Base-by-base conservation (phyloP, 2,797 vertebrate species). In the Mus spretus region DNA sequence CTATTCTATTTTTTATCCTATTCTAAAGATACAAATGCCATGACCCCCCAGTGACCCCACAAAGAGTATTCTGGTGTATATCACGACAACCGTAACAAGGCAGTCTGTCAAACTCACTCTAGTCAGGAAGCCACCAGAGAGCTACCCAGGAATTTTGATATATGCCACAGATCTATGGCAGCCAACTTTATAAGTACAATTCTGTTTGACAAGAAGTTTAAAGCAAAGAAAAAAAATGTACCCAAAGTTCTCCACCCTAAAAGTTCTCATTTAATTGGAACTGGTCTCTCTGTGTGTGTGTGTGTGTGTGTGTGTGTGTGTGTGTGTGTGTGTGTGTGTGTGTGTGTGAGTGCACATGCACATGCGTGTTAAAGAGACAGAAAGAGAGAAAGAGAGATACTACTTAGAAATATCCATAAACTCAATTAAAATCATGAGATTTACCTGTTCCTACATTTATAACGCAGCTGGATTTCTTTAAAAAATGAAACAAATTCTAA, bases 1-100 rank as follows among this genome's bases (percentile, higher is more conserved):
- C 10, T 91, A 20, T 95, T 97, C 72, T 55, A 91, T 61, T 61
- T 59, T 61, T 61, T 22, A 61, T 63, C 28, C 13, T 91, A 20
- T 94, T 97, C 72, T 57, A 91, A 89, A 90, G 77, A 89, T 97
- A 90, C 72, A 94, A 96, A 98, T 61, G 7, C 86, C 77, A 67
- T 50, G 96, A 93, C 50, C 50, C 50, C n/a, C 0, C 2, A 20
- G 34, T 95, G 97, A 97, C 94, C 96, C 93, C 53, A 70, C 91
- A 89, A 61, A 96, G 94, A 97, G 24, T 92, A 78, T 75, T 97
- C 95, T 97, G 85, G 55, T 81, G 88, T 96, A 53, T 96, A 92
- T 97, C 93, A 96, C 96, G 97, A 97, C 93, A 97, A 95, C 72
- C 89, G 65, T 96, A 98, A 98, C 97, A 97, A 97, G 90, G 96